Conservation (phyloP, 2,888 invertebrate genomes). For the Malthinus seriepunctatus region DNA sequence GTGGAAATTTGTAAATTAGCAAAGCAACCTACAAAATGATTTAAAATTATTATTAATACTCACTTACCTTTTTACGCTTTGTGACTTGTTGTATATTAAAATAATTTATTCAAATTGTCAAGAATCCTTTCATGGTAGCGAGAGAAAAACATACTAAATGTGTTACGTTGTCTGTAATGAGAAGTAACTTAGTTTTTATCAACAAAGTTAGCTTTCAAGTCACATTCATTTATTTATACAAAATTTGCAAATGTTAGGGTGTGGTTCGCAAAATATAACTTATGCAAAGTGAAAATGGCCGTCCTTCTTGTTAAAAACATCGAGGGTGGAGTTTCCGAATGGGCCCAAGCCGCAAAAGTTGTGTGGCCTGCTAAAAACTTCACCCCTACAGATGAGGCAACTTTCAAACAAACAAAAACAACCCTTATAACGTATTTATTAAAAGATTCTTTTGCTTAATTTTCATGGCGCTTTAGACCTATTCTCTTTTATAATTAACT, state of each 20-base stretch:
- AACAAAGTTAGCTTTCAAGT: constrained; percentile 33
- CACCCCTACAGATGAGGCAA: constrained; percentile 40
- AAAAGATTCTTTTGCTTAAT: constrained; percentile 45
- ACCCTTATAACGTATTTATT: constrained; percentile 45
- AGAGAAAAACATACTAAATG: constrained; percentile 22
- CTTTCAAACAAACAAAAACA: constrained; percentile 41
- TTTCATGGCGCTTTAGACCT: constrained; percentile 46
- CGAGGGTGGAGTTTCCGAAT: constrained; percentile 53
- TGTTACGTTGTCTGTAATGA: constrained; percentile 24
- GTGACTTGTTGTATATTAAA: constrained; percentile 4
- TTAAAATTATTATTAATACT: no score
- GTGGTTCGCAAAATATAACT: constrained; percentile 51
- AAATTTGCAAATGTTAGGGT: constrained; percentile 43
- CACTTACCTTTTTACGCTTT: no score
- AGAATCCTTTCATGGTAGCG: constrained; percentile 11
- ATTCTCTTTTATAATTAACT: constrained; percentile 55
- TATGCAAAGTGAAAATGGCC: constrained; percentile 53
- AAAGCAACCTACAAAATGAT: no score
- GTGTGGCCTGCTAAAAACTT: constrained; percentile 55
- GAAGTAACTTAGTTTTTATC: constrained; percentile 32
- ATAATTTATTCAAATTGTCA: constrained; percentile 9
- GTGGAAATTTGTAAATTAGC: no score
- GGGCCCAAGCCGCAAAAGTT: constrained; percentile 55
- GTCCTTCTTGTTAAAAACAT: constrained; percentile 52
- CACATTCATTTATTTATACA: constrained; percentile 35